Conservation (phyloP, 1,140 invertebrate species). For the Agrypnia vestita region DNA sequence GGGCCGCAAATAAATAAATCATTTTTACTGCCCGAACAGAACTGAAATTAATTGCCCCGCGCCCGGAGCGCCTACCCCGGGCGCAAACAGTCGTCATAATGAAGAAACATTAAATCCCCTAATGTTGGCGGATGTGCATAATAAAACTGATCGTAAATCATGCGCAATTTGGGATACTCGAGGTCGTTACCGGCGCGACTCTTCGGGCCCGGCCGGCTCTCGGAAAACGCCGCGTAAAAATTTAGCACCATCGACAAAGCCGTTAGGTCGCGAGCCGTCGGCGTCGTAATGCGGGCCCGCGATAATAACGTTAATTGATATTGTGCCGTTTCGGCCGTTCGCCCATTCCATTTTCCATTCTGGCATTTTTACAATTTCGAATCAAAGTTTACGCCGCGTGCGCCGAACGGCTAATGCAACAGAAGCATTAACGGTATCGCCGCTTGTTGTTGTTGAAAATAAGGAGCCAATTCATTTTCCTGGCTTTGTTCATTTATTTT, state of each 20-base stretch:
- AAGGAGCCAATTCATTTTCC: no score
- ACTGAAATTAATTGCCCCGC: constrained; percentile 39
- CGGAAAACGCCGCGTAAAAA: constrained; percentile 44
- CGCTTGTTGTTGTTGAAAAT: no score
- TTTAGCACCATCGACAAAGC: constrained; percentile 48
- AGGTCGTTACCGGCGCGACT: constrained; percentile 32
- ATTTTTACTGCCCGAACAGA: constrained; percentile 41
- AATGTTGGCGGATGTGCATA: constrained; percentile 53
- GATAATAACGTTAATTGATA: constrained; percentile 59
- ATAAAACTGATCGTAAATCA: constrained; percentile 54
- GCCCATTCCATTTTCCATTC: constrained; percentile 36
- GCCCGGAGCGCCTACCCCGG: not conserved
- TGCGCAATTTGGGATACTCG: constrained; percentile 39
- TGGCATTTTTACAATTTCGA: constrained; percentile 50
- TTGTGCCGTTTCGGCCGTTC: constrained; percentile 43
- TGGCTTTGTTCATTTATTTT: no score
- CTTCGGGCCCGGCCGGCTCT: not conserved
- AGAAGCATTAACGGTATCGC: no score
- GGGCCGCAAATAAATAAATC: constrained; percentile 43
- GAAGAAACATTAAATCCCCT: constrained; percentile 53
- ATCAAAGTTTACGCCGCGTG: constrained; percentile 32
- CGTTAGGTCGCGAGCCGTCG: constrained; percentile 37
- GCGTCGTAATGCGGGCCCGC: constrained; percentile 44
- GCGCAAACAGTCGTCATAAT: constrained; percentile 54
- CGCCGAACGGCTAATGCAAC: not conserved